Percentiles rank a stretch among this genome's conserved stretches.
Evolutionary conservation across 2,113 vertebrate species (phyloP).

Genomic region (Rattus rattus): DNA sequence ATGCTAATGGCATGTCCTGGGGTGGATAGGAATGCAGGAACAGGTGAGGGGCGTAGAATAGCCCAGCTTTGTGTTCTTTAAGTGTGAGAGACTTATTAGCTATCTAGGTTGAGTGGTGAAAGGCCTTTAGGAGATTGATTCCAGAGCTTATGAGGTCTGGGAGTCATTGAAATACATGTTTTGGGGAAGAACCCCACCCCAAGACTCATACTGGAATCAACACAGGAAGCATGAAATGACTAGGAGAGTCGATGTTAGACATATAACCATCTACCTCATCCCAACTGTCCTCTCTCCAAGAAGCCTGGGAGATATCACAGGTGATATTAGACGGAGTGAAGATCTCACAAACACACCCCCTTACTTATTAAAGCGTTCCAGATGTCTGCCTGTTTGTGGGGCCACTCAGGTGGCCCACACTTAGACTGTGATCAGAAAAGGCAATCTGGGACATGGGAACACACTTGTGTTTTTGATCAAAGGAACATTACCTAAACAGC

Average conservation of each 20-base stretch:
- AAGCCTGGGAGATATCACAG: slow-evolving; percentile 33
- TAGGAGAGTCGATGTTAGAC: neutral
- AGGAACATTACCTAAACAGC: neutral
- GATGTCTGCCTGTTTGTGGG: slow-evolving; percentile 28
- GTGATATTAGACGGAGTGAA: neutral
- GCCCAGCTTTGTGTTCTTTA: neutral
- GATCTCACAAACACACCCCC: neutral
- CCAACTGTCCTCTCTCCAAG: slow-evolving; percentile 47
- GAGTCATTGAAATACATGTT: slow-evolving; percentile 26
- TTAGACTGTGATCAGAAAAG: slow-evolving; percentile 31
- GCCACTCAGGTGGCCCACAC: neutral
- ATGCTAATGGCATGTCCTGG: slow-evolving; percentile 4
- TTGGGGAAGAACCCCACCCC: slow-evolving; percentile 10
- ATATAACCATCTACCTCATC: neutral
- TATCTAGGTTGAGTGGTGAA: slow-evolving; percentile 66
- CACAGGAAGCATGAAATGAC: slow-evolving; percentile 50
- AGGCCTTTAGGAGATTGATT: slow-evolving; percentile 68
- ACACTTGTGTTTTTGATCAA: neutral
- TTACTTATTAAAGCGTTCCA: slow-evolving; percentile 43
- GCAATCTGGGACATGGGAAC: neutral
- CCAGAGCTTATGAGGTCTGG: slow-evolving; percentile 56
- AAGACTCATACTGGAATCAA: neutral
- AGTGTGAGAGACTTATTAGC: slow-evolving; percentile 63
- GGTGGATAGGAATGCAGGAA: slow-evolving; percentile 20
- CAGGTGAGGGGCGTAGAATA: slow-evolving; percentile 22